Evolutionary conservation across 1,140 invertebrate species (phyloP), one percentile per base, ranked within the genome.

Genomic region (Brachionus koreanus): DNA sequence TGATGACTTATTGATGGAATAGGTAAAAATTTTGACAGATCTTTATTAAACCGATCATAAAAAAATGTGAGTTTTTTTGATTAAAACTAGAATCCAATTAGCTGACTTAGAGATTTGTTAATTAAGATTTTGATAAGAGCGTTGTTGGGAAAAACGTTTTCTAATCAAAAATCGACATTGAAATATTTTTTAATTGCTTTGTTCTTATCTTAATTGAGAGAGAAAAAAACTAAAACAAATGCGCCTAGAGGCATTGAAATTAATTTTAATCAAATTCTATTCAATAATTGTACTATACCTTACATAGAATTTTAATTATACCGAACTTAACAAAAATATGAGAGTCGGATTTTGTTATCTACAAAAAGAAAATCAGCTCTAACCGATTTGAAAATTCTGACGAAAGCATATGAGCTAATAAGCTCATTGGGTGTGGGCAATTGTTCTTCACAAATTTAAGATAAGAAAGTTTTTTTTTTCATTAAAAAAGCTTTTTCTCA

Each of bases 401-500:
- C 49, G 49, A 57, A 57, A 57, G 49, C 49, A 57, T 25, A 57
- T 57, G 49, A 57, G 49, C 49, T 39, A 39, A 37, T 19, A 9
- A 37, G 37, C 16, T 39, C 37, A 37, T 39, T 69, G n/a, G 16
- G 9, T 69, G 35, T 19, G 65, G 33, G 65, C 33, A 69, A 69
- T 23, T 39, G 37, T 69, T 69, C 16, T 57, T 16, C 16, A 57
- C 49, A 39, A 69, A 37, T 39, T 39, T 69, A 19, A 69, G 65
- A 69, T 69, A 69, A 42, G 65, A 69, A 69, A 29, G n/a, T n/a
- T n/a, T n/a, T n/a, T 65, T 52, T 6, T 52, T 16, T 52, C 19
- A 52, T 16, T 16, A 16, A 57, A 57, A 19, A 57, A 33, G 65
- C 65, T 37, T 39, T 39, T 39, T 69, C 35, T 69, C 33, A 37